Evolutionary conservation across 2,113 vertebrate species (phyloP), one percentile per base, ranked within the genome.

Genomic region (Mormyrus iriodes): DNA sequence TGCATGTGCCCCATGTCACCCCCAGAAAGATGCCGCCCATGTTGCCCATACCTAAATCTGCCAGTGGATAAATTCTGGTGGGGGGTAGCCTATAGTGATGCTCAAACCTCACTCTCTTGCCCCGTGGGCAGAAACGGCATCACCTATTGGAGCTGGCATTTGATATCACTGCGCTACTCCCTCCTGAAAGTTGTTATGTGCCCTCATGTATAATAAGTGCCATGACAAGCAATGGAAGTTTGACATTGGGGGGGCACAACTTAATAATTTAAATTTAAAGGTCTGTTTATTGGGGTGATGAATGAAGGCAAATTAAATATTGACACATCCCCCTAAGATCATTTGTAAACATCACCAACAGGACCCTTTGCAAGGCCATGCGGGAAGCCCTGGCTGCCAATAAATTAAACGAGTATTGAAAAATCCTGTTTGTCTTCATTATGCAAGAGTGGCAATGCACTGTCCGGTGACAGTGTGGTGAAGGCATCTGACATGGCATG

Each of bases 401-500:
- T 39, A 42, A 79, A 79, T 79, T 79, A 79, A 42, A 79, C 17
- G 65, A 39, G 3, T 9, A 39, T 79, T 79, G 31, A 42, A 79
- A 85, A 87, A 87, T 39, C 86, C 55, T 46, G 35, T 65, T 46
- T 87, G 53, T 87, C 86, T 44, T 65, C 3, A 65, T 65, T 65
- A n/a, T 2, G 1, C 2, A 39, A 35, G 21, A 21, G 8, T 48
- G 48, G 49, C 44, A 52, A 17, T 76, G 31, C 7, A 1, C 31
- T 44, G 39, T 39, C 6, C 8, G 35, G 35, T 87, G 53, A 44
- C 86, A 42, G 48, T 2, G 17, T 3, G 2, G 21, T 12, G 31
- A 76, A 49, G n/a, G 17, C 1, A 42, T 44, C 12, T 8, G 44
- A 65, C 17, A 0, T 35, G n/a, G 15, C 42, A 24, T 15, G 44